Conservation (phyloP, 2,888 invertebrate genomes). For the Corbicula japonica region DNA sequence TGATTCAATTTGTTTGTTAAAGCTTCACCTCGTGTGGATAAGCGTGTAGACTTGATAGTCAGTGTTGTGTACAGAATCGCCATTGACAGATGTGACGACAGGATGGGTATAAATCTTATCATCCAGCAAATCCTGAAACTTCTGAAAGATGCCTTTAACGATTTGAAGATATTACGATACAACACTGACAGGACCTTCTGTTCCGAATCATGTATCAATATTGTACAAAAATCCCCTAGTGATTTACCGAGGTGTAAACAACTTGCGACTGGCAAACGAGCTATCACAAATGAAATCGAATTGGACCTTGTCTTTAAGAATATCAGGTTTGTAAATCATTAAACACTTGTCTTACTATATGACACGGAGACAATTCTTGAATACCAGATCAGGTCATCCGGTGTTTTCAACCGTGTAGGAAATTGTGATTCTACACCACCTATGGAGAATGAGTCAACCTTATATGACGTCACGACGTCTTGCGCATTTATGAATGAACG, state of each 20-base stretch:
- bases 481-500: too few species aligned
- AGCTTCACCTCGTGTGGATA: neutral
- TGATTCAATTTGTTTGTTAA: neutral
- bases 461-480: too few species aligned
- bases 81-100: conserved; percentile 1
- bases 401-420: too few species aligned
- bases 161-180: neutral
- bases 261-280: neutral
- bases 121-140: neutral
- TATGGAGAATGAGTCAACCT: too few species aligned
- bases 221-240: neutral
- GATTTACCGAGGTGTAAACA: neutral
- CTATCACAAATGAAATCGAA: neutral
- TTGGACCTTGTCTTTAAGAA: neutral
- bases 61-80: conserved; percentile 2
- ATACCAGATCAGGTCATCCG: conserved; percentile 5
- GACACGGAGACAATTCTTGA: neutral
- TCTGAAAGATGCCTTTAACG: neutral
- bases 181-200: conserved; percentile 7
- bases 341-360: neutral
- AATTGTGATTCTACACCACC: too few species aligned
- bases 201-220: conserved; percentile 10
- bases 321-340: conserved; percentile 7
- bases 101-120: neutral
- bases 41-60: neutral